Conservation (phyloP, 2,888 invertebrate genomes). For the Bhutanitis thaidina region DNA sequence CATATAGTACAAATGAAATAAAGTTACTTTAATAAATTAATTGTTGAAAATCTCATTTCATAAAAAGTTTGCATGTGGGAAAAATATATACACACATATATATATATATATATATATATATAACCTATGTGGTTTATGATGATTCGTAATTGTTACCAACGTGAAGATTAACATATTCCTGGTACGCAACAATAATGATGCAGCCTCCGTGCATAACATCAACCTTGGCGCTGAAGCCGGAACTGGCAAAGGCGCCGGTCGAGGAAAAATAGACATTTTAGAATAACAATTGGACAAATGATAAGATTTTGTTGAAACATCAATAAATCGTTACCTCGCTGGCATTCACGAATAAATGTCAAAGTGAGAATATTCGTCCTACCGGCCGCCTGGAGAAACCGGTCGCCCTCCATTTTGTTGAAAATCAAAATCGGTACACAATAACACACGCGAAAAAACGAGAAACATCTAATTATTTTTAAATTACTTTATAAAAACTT, state of each 20-base stretch:
- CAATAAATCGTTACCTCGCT: slow-evolving; percentile 5
- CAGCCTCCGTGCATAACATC: not conserved
- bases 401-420: slow-evolving; percentile 8
- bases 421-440: not conserved
- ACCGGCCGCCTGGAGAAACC: not conserved
- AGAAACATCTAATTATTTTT: slow-evolving; percentile 2
- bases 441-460: slow-evolving; percentile 5
- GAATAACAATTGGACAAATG: not conserved
- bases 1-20: not conserved
- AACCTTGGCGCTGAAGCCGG: slow-evolving; percentile 11
- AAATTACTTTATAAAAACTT: not conserved
- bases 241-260: not conserved
- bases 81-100: too few species aligned
- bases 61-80: not conserved
- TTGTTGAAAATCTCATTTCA: too few species aligned
- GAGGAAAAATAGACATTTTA: slow-evolving; percentile 6
- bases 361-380: slow-evolving; percentile 2
- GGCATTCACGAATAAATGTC: slow-evolving; percentile 8
- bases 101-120: too few species aligned
- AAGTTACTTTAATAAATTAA: too few species aligned
- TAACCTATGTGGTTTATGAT: not conserved
- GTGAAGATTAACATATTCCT: not conserved
- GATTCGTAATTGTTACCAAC: not conserved
- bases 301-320: not conserved
- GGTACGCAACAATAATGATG: not conserved